phyloP scores from a whole-genome alignment of 1,140 invertebrate genomes.

The Berghia stephanieae region DNA sequence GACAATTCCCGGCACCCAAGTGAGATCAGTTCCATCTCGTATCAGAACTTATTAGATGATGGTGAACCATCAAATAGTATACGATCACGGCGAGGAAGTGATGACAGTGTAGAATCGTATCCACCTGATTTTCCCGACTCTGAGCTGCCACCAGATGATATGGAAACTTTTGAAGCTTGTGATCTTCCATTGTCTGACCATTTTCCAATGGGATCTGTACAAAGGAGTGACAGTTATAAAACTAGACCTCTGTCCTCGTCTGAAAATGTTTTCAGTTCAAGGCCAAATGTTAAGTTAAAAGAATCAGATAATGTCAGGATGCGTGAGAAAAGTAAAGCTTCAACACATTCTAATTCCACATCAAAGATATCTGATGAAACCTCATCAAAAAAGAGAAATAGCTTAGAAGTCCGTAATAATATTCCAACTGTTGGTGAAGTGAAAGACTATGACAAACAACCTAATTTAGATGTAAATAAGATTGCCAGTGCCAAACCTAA shows the following conservation, averaged over 20 bases:
- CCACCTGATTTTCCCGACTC: slow-evolving; percentile 54
- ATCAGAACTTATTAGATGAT: slow-evolving; percentile 61
- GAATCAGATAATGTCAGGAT: not conserved
- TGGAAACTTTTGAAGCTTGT: slow-evolving; percentile 44
- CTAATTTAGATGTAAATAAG: slow-evolving; percentile 41
- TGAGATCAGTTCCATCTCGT: slow-evolving; percentile 62
- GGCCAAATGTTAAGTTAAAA: slow-evolving; percentile 26
- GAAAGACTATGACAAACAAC: slow-evolving; percentile 59
- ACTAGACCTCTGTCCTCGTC: too few species aligned
- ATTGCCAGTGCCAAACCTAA: slow-evolving; percentile 55
- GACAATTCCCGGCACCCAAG: slow-evolving; percentile 60
- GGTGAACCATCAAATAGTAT: slow-evolving; percentile 45
- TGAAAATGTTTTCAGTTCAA: slow-evolving; percentile 10
- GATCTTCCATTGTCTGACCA: slow-evolving; percentile 47
- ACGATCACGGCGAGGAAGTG: slow-evolving; percentile 55
- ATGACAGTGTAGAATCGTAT: slow-evolving; percentile 59
- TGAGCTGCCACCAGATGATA: slow-evolving; percentile 46
- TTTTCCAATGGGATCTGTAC: slow-evolving; percentile 40
- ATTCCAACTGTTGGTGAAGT: slow-evolving; percentile 60
- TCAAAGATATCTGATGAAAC: too few species aligned
- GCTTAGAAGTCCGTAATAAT: slow-evolving; percentile 64
- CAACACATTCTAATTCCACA: too few species aligned
- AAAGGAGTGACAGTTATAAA: slow-evolving; percentile 30
- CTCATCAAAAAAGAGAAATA: slow-evolving; percentile 62
- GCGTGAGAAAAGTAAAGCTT: slow-evolving; percentile 21